These are phyloP conservation scores for Pinctada fucata DNA, from an alignment of 2,888 invertebrate genomes.

Conservation along the genomic window DNA sequence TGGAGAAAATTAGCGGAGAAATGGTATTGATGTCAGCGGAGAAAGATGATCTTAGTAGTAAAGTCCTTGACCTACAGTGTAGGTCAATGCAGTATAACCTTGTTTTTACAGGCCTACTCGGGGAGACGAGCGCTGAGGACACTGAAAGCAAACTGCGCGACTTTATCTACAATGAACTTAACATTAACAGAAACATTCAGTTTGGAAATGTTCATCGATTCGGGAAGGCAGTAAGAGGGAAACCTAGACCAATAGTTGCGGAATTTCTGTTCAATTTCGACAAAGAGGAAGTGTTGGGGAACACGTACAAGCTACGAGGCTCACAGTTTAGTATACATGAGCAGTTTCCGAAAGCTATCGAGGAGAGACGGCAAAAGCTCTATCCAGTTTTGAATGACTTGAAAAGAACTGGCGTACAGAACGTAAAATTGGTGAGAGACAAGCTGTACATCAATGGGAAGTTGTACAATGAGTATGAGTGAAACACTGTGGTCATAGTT, in stretches of 20 bases:
- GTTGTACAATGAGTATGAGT: too few relatives aligned
- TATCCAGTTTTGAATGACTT: neutral
- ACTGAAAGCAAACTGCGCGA: neutral
- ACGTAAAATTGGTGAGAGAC: too few relatives aligned
- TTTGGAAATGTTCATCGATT: neutral
- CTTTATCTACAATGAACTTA: constrained; percentile 4
- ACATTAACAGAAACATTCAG: neutral
- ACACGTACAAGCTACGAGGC: neutral
- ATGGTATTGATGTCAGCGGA: neutral
- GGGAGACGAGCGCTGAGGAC: neutral
- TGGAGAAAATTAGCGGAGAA: neutral
- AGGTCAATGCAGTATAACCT: neutral
- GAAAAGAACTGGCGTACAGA: neutral
- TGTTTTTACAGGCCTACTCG: neutral
- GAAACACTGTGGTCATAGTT: too few relatives aligned
- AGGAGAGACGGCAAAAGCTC: neutral
- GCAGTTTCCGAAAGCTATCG: neutral
- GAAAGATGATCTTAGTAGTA: neutral
- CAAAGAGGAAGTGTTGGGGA: neutral
- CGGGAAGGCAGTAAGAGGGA: neutral
- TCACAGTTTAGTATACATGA: neutral
- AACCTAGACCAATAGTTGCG: neutral
- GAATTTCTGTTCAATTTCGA: neutral
- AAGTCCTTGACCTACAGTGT: constrained; percentile 5
- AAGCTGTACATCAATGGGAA: too few relatives aligned